Evolutionary conservation across 2,797 vertebrate species (phyloP).

Genomic region (Podargus strigoides): DNA sequence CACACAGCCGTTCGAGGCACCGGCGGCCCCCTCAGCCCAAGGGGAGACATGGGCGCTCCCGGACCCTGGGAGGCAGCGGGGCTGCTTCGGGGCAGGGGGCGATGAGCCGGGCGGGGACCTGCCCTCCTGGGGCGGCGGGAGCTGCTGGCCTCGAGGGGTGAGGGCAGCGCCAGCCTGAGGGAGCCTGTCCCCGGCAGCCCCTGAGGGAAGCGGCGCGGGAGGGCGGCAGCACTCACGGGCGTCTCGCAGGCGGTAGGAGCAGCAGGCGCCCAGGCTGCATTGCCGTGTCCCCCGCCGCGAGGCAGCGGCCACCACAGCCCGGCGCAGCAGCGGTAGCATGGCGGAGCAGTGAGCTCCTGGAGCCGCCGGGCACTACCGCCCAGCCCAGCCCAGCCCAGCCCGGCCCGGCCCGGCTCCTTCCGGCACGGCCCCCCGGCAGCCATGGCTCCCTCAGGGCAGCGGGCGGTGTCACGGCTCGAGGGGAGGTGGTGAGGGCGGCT

Average conservation of each 20-base stretch:
- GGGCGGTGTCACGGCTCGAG: background rate
- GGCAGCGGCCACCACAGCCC: background rate
- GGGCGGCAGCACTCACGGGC: slow-evolving; percentile 53
- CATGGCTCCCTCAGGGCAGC: background rate
- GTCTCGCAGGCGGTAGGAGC: slow-evolving; percentile 64
- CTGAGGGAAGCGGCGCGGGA: background rate
- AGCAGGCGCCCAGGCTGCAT: slow-evolving; percentile 65
- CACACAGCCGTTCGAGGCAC: background rate
- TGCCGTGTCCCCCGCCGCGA: background rate
- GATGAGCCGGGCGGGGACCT: background rate
- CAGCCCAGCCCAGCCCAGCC: background rate
- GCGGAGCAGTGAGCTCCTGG: background rate
- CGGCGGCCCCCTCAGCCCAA: no score
- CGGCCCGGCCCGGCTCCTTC: background rate
- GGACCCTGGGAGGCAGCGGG: background rate
- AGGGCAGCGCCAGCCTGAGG: no score
- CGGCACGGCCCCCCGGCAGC: background rate
- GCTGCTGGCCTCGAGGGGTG: background rate
- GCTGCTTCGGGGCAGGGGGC: background rate
- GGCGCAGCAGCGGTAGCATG: slow-evolving; percentile 2
- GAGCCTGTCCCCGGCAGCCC: background rate
- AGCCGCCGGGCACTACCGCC: background rate
- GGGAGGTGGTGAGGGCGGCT: accelerated
- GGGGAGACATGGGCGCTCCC: background rate
- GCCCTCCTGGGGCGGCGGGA: background rate